These are phyloP conservation scores for Troides aeacus DNA, from an alignment of 2,888 invertebrate genomes.

Conservation along the genomic window DNA sequence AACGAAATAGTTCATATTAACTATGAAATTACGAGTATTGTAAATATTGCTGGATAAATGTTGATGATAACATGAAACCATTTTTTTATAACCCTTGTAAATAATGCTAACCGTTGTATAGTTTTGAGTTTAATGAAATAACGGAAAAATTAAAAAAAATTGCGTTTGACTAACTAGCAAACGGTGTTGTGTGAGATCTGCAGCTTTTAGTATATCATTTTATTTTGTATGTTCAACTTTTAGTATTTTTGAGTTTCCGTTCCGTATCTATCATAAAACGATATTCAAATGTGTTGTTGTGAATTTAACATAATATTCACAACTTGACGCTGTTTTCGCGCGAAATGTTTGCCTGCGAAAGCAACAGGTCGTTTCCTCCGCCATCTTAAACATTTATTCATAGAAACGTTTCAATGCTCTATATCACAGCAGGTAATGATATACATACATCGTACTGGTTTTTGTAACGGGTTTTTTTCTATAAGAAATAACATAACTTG, in stretches of 20 bases:
- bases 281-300: neutral
- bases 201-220: neutral
- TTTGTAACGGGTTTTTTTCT: constrained; percentile 15
- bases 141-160: too few relatives aligned
- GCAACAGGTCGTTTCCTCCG: constrained; percentile 25
- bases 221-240: too few relatives aligned
- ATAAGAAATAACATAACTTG: neutral
- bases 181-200: too few relatives aligned
- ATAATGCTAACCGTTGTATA: too few relatives aligned
- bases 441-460: constrained; percentile 13
- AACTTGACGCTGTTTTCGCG: constrained; percentile 23
- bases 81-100: too few relatives aligned
- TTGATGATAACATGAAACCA: too few relatives aligned
- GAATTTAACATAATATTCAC: constrained; percentile 22
- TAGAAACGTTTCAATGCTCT: constrained; percentile 22
- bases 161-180: too few relatives aligned
- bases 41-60: too few relatives aligned
- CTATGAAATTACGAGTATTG: too few relatives aligned
- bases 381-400: constrained; percentile 24
- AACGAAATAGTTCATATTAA: too few relatives aligned
- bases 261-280: too few relatives aligned
- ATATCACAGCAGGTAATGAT: constrained; percentile 6
- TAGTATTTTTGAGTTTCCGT: neutral
- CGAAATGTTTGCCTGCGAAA: constrained; percentile 11
- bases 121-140: too few relatives aligned